These are phyloP conservation scores for Arenicola marina DNA, from an alignment of 2,888 invertebrate species.

Conservation along the genomic window DNA sequence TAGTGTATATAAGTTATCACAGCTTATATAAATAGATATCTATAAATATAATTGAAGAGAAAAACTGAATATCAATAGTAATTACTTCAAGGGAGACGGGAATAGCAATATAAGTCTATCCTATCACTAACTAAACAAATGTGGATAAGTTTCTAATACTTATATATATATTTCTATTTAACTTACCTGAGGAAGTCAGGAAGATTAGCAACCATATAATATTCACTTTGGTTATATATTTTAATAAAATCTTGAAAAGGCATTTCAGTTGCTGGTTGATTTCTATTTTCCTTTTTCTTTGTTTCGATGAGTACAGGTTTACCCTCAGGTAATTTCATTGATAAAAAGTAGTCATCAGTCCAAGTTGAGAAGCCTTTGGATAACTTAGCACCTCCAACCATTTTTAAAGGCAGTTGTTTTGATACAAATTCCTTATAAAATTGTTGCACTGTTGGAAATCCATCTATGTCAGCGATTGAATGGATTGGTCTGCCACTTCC, in stretches of 20 bases:
- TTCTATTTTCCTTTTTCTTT: constrained; percentile 4
- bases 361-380: not conserved
- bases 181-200: not conserved
- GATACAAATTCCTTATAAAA: not conserved
- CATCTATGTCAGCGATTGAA: not conserved
- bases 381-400: not conserved
- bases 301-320: not conserved
- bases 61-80: no score
- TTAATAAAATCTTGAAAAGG: not conserved
- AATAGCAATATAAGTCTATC: no score
- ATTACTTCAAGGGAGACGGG: no score
- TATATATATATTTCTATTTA: no score
- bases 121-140: no score
- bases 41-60: no score
- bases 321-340: not conserved
- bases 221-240: not conserved
- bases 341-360: constrained; percentile 1
- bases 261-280: not conserved
- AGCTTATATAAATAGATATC: no score
- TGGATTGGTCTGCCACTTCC: not conserved
- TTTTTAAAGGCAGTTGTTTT: not conserved
- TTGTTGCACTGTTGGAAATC: not conserved
- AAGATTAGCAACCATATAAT: not conserved
- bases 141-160: no score
- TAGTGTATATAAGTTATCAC: no score